These are phyloP conservation scores for Lanistes nyassanus DNA, from an alignment of 1,140 invertebrate species.

Conservation along the genomic window DNA sequence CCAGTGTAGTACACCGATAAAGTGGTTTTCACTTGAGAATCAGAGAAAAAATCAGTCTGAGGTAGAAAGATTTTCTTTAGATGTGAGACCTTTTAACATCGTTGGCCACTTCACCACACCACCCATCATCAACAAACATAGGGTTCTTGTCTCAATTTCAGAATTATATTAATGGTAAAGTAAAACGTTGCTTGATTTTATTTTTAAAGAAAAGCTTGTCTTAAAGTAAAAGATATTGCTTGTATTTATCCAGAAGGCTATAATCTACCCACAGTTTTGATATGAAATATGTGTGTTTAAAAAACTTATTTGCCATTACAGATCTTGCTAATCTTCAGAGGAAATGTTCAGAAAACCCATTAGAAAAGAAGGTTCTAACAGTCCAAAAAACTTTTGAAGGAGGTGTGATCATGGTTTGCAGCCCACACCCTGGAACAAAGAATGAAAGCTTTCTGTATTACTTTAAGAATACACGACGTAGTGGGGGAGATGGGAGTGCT, in stretches of 20 bases:
- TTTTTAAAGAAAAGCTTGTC: no score
- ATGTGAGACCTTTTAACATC: no score
- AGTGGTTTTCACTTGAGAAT: no score
- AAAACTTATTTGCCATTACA: background rate
- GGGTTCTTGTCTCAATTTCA: background rate
- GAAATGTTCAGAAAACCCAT: background rate
- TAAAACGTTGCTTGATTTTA: background rate
- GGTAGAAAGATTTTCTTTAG: no score
- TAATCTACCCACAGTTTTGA: no score
- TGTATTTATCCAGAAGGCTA: no score
- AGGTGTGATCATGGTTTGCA: conserved; percentile 3
- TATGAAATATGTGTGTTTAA: background rate
- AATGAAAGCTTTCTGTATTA: conserved; percentile 7
- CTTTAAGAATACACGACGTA: conserved; percentile 11
- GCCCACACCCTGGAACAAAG: background rate
- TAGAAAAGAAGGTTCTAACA: background rate
- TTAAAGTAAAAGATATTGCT: no score
- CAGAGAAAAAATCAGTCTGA: no score
- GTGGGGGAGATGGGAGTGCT: background rate
- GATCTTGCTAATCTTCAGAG: background rate
- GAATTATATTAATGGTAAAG: background rate
- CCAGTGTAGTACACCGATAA: no score
- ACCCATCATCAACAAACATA: no score
- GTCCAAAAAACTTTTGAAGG: background rate
- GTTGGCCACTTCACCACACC: no score